A percentile compares a stretch with the other conserved stretches of the same genome.
phyloP scores from a whole-genome alignment of 2,797 vertebrate species.

The Ctenopoma multispine region DNA sequence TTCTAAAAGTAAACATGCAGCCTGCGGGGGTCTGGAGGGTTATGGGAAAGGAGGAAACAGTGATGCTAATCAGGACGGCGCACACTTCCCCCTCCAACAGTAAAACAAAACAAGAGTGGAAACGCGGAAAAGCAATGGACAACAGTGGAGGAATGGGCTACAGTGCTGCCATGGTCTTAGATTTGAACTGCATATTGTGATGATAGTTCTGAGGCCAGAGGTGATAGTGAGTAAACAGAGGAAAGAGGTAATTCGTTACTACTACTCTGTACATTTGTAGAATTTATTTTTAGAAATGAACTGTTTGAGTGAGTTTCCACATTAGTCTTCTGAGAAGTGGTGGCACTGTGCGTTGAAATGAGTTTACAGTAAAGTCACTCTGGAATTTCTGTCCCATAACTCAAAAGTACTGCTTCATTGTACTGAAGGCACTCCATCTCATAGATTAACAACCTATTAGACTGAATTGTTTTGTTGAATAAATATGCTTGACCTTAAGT shows the following conservation, averaged over 20 bases:
- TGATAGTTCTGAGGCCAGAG: constrained; percentile 42
- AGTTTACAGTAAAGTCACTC: constrained; percentile 11
- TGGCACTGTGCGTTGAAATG: constrained; percentile 22
- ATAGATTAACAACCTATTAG: constrained; percentile 6
- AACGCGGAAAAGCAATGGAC: constrained; percentile 77
- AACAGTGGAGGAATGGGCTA: constrained; percentile 67
- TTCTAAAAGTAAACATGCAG: constrained; percentile 98
- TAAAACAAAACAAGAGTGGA: constrained; percentile 85
- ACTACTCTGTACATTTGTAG: constrained; percentile 9
- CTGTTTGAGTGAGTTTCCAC: constrained; percentile 22
- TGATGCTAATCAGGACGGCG: constrained; percentile 95
- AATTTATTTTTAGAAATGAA: constrained; percentile 44
- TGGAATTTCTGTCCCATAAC: constrained; percentile 24
- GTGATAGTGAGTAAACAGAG: constrained; percentile 49
- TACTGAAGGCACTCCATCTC: constrained; percentile 2
- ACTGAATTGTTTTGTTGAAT: constrained; percentile 12
- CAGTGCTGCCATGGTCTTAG: constrained; percentile 21
- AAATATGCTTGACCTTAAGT: constrained; percentile 1
- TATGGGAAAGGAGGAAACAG: constrained; percentile 99
- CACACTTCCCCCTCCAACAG: constrained; percentile 97
- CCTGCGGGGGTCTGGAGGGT: constrained; percentile 97
- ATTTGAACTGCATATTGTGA: constrained; percentile 45
- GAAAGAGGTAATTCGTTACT: constrained; percentile 27
- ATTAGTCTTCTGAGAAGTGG: constrained; percentile 18
- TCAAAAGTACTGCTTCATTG: constrained; percentile 11